Evolutionary conservation across 2,888 invertebrate species (phyloP), one percentile per base, ranked within the genome.

Genomic region (Julus scanicus): DNA sequence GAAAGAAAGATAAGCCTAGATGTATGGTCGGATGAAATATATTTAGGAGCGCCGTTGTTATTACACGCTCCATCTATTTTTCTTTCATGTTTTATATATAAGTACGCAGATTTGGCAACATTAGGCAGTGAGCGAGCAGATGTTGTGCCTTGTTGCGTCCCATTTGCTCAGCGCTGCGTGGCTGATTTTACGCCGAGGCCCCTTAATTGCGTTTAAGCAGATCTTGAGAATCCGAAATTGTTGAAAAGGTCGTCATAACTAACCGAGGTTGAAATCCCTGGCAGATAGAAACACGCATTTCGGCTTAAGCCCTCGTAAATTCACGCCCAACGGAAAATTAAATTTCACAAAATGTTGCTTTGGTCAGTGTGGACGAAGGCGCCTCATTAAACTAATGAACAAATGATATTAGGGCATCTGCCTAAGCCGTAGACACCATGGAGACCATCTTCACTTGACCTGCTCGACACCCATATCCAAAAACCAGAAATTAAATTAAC

Each of bases 241-340:
- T 37, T 71, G 80, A 80, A 80, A 80, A 80, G 80, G 80, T 80
- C 80, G 80, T 80, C 80, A 80, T 80, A 80, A 80, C 80, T 80
- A 80, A 80, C 29, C 80, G 37, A 71, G 71, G 71, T 20, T 71
- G 80, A 80, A 80, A 20, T 71, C 20, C 37, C 20, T 63, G 63
- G 57, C 57, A 57, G 15, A 15, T 15, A 57, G 20, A 20, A 63
- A 63, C 20, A 20, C 17, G 44, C 44, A 44, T 44, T 44, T 5
- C 44, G 44, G 44, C 44, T 44, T 44, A 44, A 11, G 2, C 53
- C 53, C 71, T 80, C 80, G 80, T 29, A 80, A 80, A 80, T 80
- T 80, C 80, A 80, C 80, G 37, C 80, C 37, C 37, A 37, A 80
- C 29, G 29, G 11, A 11, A 80, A 80, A 80, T 80, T 80, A 80